phyloP scores from a whole-genome alignment of 2,888 invertebrate species.

The Rotaria socialis region DNA sequence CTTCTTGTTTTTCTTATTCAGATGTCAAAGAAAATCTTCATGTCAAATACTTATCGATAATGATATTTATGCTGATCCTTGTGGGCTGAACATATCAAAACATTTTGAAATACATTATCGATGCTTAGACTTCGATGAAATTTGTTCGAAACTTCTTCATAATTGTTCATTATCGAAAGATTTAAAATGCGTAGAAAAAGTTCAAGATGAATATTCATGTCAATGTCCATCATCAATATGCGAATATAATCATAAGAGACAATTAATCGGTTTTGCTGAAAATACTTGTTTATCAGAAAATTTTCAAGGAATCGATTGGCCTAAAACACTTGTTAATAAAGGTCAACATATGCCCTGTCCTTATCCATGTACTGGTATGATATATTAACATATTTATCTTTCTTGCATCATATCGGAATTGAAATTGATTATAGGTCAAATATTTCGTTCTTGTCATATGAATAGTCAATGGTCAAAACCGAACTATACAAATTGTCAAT shows the following conservation, averaged over 20 bases:
- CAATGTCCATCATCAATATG: constrained; percentile 8
- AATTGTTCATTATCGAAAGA: not conserved
- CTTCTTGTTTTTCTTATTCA: not conserved
- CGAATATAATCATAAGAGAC: not conserved
- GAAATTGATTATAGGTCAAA: constrained; percentile 18
- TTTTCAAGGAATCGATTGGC: constrained; percentile 10
- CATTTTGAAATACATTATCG: constrained; percentile 34
- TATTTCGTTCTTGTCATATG: constrained; percentile 19
- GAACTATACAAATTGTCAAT: constrained; percentile 19
- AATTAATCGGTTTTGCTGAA: not conserved
- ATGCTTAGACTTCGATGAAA: not conserved
- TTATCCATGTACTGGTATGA: constrained; percentile 6
- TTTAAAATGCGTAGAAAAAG: not conserved
- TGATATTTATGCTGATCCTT: not conserved
- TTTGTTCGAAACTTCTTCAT: not conserved
- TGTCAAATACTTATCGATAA: not conserved
- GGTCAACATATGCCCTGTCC: not conserved
- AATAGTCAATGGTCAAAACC: constrained; percentile 1
- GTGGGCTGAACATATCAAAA: not conserved
- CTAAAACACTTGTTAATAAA: constrained; percentile 33
- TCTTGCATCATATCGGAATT: not conserved
- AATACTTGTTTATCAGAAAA: not conserved
- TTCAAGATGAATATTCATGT: constrained; percentile 6
- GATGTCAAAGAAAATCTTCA: not conserved
- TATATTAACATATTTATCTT: not conserved